phyloP scores from a whole-genome alignment of 1,140 invertebrate species.

The Anoplophora glabripennis region DNA sequence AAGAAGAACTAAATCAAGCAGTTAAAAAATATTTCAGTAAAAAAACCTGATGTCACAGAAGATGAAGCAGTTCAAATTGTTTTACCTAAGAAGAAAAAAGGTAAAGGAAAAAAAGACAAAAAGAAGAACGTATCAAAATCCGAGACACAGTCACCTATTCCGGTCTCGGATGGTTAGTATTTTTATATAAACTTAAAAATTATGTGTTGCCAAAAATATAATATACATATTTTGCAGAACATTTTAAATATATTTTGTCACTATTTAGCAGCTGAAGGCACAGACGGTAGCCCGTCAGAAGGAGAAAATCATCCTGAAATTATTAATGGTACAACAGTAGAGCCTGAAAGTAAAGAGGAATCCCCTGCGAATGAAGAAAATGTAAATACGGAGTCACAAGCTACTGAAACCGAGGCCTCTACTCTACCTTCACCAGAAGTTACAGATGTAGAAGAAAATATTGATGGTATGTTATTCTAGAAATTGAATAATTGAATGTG shows the following conservation, averaged over 20 bases:
- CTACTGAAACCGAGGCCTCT: conserved; percentile 34
- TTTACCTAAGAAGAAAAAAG: conserved; percentile 26
- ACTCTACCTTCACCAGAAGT: conserved; percentile 29
- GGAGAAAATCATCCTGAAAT: conserved; percentile 12
- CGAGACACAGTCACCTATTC: background rate
- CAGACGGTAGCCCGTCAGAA: conserved; percentile 8
- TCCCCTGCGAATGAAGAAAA: background rate
- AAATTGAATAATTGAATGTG: background rate
- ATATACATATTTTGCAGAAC: background rate
- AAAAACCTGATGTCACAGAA: conserved; percentile 15
- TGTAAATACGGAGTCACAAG: conserved; percentile 12
- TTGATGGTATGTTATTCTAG: background rate
- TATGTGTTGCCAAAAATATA: background rate
- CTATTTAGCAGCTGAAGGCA: conserved; percentile 10
- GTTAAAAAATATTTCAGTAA: conserved; percentile 14
- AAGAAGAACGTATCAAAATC: conserved; percentile 19
- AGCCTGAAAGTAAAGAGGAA: background rate
- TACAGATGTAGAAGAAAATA: conserved; percentile 28
- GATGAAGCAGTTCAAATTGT: conserved; percentile 18
- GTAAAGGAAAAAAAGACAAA: conserved; percentile 24
- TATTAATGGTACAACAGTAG: conserved; percentile 8
- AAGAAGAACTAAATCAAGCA: background rate
- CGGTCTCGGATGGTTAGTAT: background rate
- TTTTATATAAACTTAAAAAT: background rate
- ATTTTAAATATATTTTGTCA: background rate